Percentiles rank a stretch among this genome's conserved stretches.
Conservation (phyloP, 2,888 invertebrate species). For the Synanthedon myopaeformis region DNA sequence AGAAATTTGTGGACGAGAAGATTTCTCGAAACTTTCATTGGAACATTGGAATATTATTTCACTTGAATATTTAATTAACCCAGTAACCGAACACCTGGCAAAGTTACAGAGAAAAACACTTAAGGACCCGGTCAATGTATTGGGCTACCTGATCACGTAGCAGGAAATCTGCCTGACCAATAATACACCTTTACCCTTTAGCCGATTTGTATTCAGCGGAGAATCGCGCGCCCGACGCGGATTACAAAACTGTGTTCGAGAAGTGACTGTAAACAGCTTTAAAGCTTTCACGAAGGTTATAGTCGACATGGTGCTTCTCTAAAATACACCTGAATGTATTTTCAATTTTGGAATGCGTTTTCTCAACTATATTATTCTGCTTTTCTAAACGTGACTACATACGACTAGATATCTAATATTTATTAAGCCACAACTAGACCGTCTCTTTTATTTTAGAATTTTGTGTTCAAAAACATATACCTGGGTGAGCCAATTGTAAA, state of each 20-base stretch:
- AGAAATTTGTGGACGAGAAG: too few relatives aligned
- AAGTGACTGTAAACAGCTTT: constrained; percentile 43
- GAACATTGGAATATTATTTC: neutral
- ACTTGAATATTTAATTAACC: neutral
- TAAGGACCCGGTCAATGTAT: constrained; percentile 30
- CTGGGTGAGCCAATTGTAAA: too few relatives aligned
- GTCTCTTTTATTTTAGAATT: too few relatives aligned
- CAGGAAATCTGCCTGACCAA: constrained; percentile 52
- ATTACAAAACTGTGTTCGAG: constrained; percentile 27
- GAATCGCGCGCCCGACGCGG: constrained; percentile 22
- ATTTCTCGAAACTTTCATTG: too few relatives aligned
- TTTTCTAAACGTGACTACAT: too few relatives aligned
- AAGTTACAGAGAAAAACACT: constrained; percentile 37
- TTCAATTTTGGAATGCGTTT: too few relatives aligned
- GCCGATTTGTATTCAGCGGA: constrained; percentile 42
- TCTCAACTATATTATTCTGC: too few relatives aligned
- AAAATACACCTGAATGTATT: neutral
- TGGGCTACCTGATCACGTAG: constrained; percentile 40
- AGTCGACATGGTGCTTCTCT: neutral
- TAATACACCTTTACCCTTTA: constrained; percentile 46
- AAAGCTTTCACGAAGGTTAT: constrained; percentile 34
- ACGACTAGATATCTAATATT: too few relatives aligned
- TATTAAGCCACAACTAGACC: too few relatives aligned
- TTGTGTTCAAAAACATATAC: too few relatives aligned
- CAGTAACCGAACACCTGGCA: neutral